These are phyloP conservation scores for Nylanderia fulva DNA, from an alignment of 1,140 invertebrate species.

Conservation along the genomic window DNA sequence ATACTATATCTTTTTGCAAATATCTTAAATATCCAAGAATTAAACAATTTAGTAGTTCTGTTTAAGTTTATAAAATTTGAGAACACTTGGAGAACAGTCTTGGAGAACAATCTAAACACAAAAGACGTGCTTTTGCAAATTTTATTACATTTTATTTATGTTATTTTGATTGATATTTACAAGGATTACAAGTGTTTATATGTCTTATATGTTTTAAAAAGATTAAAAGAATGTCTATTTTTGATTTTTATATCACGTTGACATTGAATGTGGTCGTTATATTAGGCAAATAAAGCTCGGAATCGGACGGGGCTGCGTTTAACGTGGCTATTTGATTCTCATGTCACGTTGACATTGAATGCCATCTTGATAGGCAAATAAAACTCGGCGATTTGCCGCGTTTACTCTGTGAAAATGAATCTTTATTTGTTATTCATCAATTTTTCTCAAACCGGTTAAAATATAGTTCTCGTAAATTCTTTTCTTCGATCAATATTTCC, in stretches of 20 bases:
- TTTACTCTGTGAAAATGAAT: slow-evolving; percentile 10
- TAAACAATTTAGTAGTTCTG: neutral
- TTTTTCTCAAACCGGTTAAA: neutral
- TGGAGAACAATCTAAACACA: neutral
- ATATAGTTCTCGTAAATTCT: neutral
- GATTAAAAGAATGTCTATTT: neutral
- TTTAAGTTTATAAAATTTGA: slow-evolving; percentile 21
- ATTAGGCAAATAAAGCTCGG: slow-evolving; percentile 23
- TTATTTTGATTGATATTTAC: neutral
- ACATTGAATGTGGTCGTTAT: neutral
- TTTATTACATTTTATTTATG: neutral
- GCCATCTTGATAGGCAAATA: slow-evolving; percentile 21
- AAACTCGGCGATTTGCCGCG: neutral
- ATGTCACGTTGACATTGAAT: slow-evolving; percentile 54
- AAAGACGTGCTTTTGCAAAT: neutral
- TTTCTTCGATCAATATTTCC: neutral
- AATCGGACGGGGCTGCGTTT: neutral
- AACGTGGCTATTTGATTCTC: slow-evolving; percentile 27
- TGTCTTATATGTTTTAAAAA: neutral
- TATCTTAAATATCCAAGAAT: neutral
- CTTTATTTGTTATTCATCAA: neutral
- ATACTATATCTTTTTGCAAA: neutral
- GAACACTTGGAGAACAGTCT: neutral
- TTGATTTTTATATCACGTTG: neutral
- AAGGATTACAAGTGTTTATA: neutral